Evolutionary conservation across 1,140 invertebrate species (phyloP).

Genomic region (Solen grandis): DNA sequence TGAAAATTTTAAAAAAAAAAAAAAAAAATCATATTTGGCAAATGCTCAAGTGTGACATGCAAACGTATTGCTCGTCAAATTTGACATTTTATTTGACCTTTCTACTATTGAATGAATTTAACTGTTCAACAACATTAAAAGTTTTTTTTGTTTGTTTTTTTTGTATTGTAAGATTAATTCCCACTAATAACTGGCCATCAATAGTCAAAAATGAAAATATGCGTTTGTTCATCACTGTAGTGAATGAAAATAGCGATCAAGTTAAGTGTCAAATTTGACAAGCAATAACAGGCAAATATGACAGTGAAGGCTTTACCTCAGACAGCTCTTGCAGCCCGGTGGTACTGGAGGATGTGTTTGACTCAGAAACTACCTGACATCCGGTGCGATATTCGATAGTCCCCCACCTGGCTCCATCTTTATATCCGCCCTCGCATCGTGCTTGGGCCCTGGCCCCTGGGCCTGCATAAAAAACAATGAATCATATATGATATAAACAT

Average conservation of each 20-base stretch:
- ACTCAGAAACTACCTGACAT: not conserved
- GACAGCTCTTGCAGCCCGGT: not conserved
- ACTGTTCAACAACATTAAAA: too few relatives aligned
- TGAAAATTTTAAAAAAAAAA: constrained; percentile 1
- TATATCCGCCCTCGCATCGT: not conserved
- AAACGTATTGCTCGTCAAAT: too few relatives aligned
- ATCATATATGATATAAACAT: not conserved
- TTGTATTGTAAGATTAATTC: not conserved
- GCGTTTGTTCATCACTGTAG: not conserved
- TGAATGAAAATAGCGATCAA: not conserved
- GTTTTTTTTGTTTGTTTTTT: too few relatives aligned
- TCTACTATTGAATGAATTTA: not conserved
- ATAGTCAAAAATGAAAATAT: not conserved
- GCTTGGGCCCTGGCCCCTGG: not conserved
- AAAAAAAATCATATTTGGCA: not conserved
- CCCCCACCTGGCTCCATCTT: not conserved
- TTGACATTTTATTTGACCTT: not conserved
- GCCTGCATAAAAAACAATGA: not conserved
- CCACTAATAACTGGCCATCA: not conserved
- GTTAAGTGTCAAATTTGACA: not conserved
- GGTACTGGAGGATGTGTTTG: not conserved
- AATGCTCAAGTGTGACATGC: not conserved
- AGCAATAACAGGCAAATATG: not conserved
- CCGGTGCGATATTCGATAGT: not conserved
- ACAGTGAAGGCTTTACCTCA: not conserved